Base-by-base conservation (phyloP, 2,113 vertebrate genomes). In the Protomyctophum bolini region DNA sequence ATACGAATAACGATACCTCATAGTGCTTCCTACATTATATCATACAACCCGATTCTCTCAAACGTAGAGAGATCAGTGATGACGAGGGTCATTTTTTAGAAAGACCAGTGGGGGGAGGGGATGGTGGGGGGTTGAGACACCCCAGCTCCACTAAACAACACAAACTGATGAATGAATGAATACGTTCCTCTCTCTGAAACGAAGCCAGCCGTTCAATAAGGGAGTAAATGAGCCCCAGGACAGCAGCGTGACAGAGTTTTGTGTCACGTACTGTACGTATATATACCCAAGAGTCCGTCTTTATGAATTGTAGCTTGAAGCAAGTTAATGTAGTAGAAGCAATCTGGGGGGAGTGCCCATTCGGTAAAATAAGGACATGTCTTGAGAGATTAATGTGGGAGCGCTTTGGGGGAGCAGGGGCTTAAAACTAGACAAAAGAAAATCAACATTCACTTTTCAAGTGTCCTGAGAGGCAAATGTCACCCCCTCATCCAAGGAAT, bases 1-100 rank as follows among this genome's bases (percentile, higher is more conserved):
- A 85, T 68, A 60, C 71, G 69, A 72, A 84, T 66, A n/a, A 86
- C 75, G 79, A 69, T 74, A 1, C 75, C 84, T 83, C 79, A 70
- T 76, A 76, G 85, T 71, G 82, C 76, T 58, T 14, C 8, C 64
- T 52, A 68, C 45, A 46, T 65, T 65, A 7, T 80, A 83, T 85
- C 68, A 4, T 76, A 87, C 74, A 83, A 76, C 48, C 33, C 47
- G 33, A 58, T 74, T 73, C 67, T 75, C 79, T 58, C 67, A 49
- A 8, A 58, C 68, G 68, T 57, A 29, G 60, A 65, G 65, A 68
- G 33, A 67, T 72, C 65, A 73, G 60, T 65, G 73, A 68, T 75
- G 77, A 63, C 9, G 21, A 41, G 2, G 49, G 21, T 73, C 61
- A 83, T 60, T 58, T 60, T 58, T 58, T 11, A 68, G 64, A 77